Evolutionary conservation across 2,113 vertebrate genomes (phyloP).

Genomic region (Opisthocomus hoazin): DNA sequence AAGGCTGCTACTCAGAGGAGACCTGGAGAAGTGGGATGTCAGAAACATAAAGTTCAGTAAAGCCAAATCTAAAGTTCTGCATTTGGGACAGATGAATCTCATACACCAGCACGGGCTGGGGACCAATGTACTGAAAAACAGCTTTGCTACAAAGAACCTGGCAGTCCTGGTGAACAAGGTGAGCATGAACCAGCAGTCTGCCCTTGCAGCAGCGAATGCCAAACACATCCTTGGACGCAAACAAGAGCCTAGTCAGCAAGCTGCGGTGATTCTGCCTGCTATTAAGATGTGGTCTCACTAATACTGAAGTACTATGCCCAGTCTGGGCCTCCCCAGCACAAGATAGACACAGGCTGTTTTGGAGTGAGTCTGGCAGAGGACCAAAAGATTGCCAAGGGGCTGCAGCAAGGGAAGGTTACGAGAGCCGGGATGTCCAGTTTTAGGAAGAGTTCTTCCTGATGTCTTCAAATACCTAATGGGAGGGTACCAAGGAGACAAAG

Average conservation of each 20-base stretch:
- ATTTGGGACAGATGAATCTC: background rate
- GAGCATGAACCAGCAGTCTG: background rate
- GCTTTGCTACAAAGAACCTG: background rate
- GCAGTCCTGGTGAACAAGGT: background rate
- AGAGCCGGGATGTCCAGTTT: background rate
- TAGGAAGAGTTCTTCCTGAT: background rate
- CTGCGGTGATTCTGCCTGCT: background rate
- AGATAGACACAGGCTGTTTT: background rate
- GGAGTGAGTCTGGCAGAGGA: background rate
- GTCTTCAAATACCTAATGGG: background rate
- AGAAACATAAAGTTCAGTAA: background rate
- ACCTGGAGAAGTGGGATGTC: background rate
- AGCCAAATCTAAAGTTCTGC: background rate
- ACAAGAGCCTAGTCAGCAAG: background rate
- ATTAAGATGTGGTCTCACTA: too few relatives aligned
- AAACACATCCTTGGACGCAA: background rate
- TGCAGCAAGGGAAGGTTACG: background rate
- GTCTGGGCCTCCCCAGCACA: background rate
- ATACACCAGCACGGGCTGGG: background rate
- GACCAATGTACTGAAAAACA: fast-evolving
- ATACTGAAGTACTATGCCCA: background rate
- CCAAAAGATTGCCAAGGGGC: background rate
- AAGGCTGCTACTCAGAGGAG: background rate
- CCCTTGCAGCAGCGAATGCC: background rate
- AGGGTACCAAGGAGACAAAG: background rate